Evolutionary conservation across 2,113 vertebrate species (phyloP).

Genomic region (Uria aalge): DNA sequence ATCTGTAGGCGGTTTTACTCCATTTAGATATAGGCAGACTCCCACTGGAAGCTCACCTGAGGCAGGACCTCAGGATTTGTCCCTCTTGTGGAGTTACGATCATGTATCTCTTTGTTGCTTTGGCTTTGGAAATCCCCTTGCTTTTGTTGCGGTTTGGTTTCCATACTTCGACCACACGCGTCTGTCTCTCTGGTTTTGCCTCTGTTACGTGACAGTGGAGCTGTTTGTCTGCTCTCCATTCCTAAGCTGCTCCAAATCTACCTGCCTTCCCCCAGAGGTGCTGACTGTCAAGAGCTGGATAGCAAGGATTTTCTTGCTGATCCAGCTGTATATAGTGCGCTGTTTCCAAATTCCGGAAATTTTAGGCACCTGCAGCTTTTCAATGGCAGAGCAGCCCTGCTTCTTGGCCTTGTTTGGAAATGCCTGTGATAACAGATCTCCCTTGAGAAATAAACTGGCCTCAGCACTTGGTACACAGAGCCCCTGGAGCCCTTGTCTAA

Average conservation of each 20-base stretch:
- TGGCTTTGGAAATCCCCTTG: conserved; percentile 4
- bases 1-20: conserved; percentile 3
- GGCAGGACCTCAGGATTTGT: conserved; percentile 56
- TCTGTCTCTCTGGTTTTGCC: conserved; percentile 29
- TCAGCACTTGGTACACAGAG: neutral
- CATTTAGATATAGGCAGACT: conserved; percentile 3
- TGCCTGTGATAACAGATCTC: neutral
- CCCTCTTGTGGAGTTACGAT: conserved; percentile 49
- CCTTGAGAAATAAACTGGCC: neutral
- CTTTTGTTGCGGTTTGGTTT: conserved; percentile 13
- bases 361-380: conserved; percentile 18
- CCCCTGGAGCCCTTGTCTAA: neutral
- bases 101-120: conserved; percentile 34
- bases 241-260: conserved; percentile 22
- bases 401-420: conserved; percentile 22
- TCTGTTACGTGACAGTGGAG: neutral
- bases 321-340: neutral
- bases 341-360: conserved; percentile 20
- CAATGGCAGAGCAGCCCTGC: neutral
- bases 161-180: neutral
- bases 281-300: conserved; percentile 19
- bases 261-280: neutral
- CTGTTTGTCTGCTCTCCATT: conserved; percentile 9
- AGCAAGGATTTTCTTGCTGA: conserved; percentile 25
- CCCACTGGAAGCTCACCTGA: conserved; percentile 36